These are phyloP conservation scores for Hirtodrosophila trivittata DNA, from an alignment of 2,888 invertebrate genomes.

Conservation along the genomic window DNA sequence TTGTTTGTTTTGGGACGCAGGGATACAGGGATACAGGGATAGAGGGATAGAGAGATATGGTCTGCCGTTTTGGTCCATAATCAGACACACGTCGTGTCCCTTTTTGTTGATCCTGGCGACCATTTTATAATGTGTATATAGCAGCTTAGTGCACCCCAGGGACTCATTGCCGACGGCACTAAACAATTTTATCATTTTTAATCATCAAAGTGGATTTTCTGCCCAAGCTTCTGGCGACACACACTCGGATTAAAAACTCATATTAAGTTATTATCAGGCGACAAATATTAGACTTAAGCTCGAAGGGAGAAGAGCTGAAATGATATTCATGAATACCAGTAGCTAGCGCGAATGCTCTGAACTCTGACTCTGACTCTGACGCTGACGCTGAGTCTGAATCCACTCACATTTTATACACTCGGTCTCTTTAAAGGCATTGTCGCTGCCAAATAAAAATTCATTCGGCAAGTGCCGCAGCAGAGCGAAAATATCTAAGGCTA, in stretches of 20 bases:
- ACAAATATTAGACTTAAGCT: conserved; percentile 33
- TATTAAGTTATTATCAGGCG: conserved; percentile 82
- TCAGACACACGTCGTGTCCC: conserved; percentile 67
- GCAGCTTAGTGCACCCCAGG: conserved; percentile 82
- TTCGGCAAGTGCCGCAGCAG: conserved; percentile 30
- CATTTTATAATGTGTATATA: conserved; percentile 84
- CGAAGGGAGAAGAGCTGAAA: conserved; percentile 43
- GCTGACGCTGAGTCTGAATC: background rate
- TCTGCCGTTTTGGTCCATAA: conserved; percentile 46
- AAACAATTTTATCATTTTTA: conserved; percentile 83
- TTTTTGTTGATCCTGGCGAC: conserved; percentile 77
- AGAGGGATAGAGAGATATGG: conserved; percentile 17
- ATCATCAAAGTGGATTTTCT: conserved; percentile 79
- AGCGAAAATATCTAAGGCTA: conserved; percentile 50
- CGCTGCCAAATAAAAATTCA: conserved; percentile 72
- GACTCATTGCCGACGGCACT: conserved; percentile 79
- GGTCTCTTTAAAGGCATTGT: conserved; percentile 26
- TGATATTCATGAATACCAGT: conserved; percentile 59
- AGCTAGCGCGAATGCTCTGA: conserved; percentile 27
- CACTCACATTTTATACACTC: conserved; percentile 3
- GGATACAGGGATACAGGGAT: conserved; percentile 12
- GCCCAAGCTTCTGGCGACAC: conserved; percentile 50
- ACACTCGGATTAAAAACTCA: conserved; percentile 80
- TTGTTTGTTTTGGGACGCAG: conserved; percentile 64
- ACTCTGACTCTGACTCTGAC: conserved; percentile 18